Base-by-base conservation (phyloP, 1,140 invertebrate species). In the Tyrophagus putrescentiae region DNA sequence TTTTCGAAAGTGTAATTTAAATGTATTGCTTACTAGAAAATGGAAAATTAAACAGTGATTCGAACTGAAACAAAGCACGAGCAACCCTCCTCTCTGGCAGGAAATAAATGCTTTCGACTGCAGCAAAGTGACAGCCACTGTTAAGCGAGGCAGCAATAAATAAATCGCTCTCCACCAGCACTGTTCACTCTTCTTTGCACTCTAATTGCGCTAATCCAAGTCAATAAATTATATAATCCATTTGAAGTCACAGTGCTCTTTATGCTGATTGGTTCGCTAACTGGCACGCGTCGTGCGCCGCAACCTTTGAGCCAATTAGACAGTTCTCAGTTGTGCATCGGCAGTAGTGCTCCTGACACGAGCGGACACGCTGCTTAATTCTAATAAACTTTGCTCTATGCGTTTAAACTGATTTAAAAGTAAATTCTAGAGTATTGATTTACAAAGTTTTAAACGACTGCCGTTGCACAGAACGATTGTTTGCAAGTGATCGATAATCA, bases 151-250 rank as follows among this genome's bases (percentile, higher is more conserved):
- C 41, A 4, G 23, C 16, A 53, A 53, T 29, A 53, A 53, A 53
- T 53, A 53, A 53, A 53, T 53, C 50, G 7, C 13, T 13, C 9
- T 42, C 41, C 18, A 42, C 25, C n/a, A n/a, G n/a, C n/a, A n/a
- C n/a, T n/a, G n/a, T 42, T 42, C 25, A 34, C 2, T 29, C 25
- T 23, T 21, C 52, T 31, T 13, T 31, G n/a, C 25, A 27, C 25
- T 33, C 27, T 54, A 54, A 54, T 54, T 54, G 13, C 13, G 13
- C 52, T 54, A 54, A 54, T 54, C 52, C 52, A 54, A 54, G 1
- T 54, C 52, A 31, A 54, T 54, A 28, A 54, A 54, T 54, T 54
- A 54, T 54, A 31, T 54, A 54, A 54, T 54, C 50, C 23, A 53
- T 53, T 53, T 54, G 31, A 48, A 48, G 45, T 48, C 31, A 13